Evolutionary conservation across 2,797 vertebrate species (phyloP), one percentile per base, ranked within the genome.

Genomic region (Galaxias olidus): DNA sequence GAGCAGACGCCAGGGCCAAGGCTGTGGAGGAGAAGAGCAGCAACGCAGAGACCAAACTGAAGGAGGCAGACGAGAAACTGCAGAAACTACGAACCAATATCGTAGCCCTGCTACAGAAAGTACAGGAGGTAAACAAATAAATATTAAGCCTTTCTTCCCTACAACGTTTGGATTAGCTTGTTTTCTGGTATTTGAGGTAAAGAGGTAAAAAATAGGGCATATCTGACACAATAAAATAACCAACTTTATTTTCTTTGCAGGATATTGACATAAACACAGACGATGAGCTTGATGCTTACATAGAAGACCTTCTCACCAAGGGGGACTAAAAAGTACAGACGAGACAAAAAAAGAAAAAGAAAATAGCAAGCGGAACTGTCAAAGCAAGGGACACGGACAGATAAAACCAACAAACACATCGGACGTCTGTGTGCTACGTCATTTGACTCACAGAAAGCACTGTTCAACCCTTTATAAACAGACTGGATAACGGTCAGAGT

Each of bases 221-320:
- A n/a, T n/a, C 17, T 55, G 8, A 18, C 20, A 18, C 52, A 48
- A 4, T 5, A 40, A 48, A 8, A 30, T 7, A 0, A 40, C 65
- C 8, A n/a, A 47, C 12, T 10, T 40, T 42, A 10, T 61, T 61
- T 5, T 58, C 45, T 40, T 40, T 92, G 69, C 63, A 99, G 98
- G 98, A 99, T 82, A 98, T 99, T 69, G 98, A 99, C 86, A 98
- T 99, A 83, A 99, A 97, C 85, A 98, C 96, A 50, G 97, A 99
- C 47, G 98, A 99, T 40, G 98, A 99, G 77, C 91, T 99, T 74
- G 97, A 98, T 55, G 96, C 98, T 10, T 99, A 99, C 84, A 99
- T 99, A 1, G 98, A 99, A 68, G 98, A 99, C 83, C 89, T 99
- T 77, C 96, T 98, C 66, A 97, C 96, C 48, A 97, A 98, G 86